Conservation (phyloP, 1,140 invertebrate species). For the Drosophila eugracilis region DNA sequence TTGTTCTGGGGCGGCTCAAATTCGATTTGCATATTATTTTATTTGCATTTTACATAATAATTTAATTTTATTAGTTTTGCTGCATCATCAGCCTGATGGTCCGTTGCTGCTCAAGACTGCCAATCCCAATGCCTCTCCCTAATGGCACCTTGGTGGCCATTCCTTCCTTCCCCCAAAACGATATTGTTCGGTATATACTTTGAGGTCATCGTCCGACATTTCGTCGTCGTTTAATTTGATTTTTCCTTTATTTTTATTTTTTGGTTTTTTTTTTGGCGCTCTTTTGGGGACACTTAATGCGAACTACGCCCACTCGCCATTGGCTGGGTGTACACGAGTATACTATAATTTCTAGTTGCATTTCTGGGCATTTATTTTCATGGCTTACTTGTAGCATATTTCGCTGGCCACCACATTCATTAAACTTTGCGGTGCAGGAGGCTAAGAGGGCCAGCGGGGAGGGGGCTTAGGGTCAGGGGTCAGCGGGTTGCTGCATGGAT, state of each 20-base stretch:
- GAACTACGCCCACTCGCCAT: conserved; percentile 36
- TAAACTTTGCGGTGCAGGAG: conserved; percentile 48
- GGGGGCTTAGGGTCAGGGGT: background rate
- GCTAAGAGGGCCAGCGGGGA: background rate
- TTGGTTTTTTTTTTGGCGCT: conserved; percentile 10
- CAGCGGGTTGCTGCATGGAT: conserved; percentile 21
- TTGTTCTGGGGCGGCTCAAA: conserved; percentile 12
- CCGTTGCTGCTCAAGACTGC: conserved; percentile 37
- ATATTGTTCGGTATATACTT: conserved; percentile 13
- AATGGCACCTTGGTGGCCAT: conserved; percentile 42
- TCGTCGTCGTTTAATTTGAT: conserved; percentile 17
- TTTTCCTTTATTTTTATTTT: conserved; percentile 1
- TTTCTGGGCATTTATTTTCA: conserved; percentile 66
- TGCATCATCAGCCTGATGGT: conserved; percentile 54
- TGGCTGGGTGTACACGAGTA: conserved; percentile 3
- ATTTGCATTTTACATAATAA: conserved; percentile 82
- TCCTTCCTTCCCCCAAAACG: background rate
- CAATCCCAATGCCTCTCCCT: conserved; percentile 50
- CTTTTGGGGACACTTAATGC: conserved; percentile 77
- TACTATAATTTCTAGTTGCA: conserved; percentile 39
- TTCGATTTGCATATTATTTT: conserved; percentile 81
- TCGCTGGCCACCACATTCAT: conserved; percentile 57
- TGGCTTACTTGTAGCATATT: conserved; percentile 75
- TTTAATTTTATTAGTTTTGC: conserved; percentile 83
- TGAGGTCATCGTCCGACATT: conserved; percentile 30